Conservation (phyloP, 2,888 invertebrate species). For the Tipula unca region DNA sequence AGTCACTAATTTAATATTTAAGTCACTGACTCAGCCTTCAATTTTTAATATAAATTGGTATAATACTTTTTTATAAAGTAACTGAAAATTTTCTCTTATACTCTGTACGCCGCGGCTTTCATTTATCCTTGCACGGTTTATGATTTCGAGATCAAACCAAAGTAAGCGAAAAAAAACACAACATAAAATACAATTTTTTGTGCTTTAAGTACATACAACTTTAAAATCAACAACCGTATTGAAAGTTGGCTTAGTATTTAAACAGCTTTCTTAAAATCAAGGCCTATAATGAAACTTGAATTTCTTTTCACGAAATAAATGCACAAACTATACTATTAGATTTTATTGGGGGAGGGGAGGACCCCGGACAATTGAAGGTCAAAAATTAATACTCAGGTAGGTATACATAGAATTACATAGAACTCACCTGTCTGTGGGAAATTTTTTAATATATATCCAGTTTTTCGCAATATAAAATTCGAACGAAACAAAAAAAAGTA, state of each 20-base stretch:
- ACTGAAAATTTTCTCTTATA: neutral
- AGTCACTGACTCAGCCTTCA: neutral
- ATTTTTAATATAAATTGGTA: neutral
- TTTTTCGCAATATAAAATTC: neutral
- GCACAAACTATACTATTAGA: neutral
- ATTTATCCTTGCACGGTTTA: neutral
- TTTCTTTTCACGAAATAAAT: neutral
- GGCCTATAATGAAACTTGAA: neutral
- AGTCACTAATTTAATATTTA: neutral
- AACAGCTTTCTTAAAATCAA: slow-evolving; percentile 14
- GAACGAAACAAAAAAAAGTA: neutral
- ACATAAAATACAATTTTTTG: neutral
- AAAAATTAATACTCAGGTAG: neutral
- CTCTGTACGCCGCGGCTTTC: neutral
- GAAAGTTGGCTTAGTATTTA: neutral
- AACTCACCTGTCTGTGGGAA: neutral
- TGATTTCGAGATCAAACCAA: neutral
- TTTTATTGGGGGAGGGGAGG: neutral
- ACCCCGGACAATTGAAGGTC: neutral
- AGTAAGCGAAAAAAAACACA: neutral
- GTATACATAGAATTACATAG: neutral
- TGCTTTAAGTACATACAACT: neutral
- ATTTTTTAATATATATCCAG: neutral
- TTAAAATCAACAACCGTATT: neutral
- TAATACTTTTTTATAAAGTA: neutral